Evolutionary conservation across 2,113 vertebrate genomes (phyloP).

Genomic region (Ahaetulla prasina): DNA sequence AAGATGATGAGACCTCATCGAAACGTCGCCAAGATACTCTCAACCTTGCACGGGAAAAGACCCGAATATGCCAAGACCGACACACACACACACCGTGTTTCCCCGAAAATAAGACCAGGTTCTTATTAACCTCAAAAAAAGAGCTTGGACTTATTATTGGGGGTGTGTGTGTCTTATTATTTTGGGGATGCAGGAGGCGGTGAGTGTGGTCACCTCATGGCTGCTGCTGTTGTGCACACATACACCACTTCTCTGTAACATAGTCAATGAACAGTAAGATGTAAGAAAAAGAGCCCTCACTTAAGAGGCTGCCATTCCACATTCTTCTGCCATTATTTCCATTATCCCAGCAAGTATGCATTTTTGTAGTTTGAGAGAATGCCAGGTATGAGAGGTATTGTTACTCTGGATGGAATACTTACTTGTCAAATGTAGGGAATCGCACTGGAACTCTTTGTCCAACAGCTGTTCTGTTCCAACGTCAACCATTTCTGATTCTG

Average conservation of each 20-base stretch:
- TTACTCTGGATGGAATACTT: not conserved
- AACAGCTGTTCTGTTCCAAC: not conserved
- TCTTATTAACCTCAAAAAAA: too few relatives aligned
- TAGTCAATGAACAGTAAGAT: not conserved
- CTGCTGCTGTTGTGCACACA: too few relatives aligned
- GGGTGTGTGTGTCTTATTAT: too few relatives aligned
- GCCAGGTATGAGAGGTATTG: not conserved
- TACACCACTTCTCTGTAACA: not conserved
- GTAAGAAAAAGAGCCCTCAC: not conserved
- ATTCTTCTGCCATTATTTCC: not conserved
- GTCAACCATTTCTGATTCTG: not conserved
- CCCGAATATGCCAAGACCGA: too few relatives aligned
- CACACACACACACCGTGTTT: too few relatives aligned
- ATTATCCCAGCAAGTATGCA: not conserved
- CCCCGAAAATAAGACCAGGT: too few relatives aligned
- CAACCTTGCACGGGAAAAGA: too few relatives aligned
- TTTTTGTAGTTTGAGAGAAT: not conserved
- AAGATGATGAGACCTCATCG: too few relatives aligned
- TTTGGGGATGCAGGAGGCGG: too few relatives aligned
- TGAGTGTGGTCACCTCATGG: too few relatives aligned
- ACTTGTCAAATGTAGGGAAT: not conserved
- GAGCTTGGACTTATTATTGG: too few relatives aligned
- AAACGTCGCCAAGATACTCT: too few relatives aligned
- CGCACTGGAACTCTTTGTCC: not conserved
- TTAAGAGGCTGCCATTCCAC: not conserved